These are phyloP conservation scores for Sarcophaga rosellei DNA, from an alignment of 2,888 invertebrate genomes.

Conservation along the genomic window DNA sequence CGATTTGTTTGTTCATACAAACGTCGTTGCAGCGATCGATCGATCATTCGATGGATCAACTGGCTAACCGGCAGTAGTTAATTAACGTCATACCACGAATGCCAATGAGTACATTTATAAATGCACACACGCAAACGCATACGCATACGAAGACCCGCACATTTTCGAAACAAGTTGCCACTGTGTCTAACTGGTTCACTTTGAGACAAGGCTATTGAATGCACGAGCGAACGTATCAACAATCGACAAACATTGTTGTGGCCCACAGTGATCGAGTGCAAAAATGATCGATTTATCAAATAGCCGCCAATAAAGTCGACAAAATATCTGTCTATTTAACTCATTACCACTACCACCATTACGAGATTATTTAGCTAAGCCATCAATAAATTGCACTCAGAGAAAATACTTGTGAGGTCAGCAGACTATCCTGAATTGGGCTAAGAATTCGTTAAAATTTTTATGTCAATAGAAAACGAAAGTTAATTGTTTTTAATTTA, in stretches of 20 bases:
- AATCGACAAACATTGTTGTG: conserved; percentile 25
- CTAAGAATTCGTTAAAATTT: no score
- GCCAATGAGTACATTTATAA: conserved; percentile 73
- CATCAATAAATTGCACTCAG: conserved; percentile 32
- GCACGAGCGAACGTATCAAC: background rate
- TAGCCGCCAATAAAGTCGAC: conserved; percentile 60
- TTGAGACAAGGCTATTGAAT: conserved; percentile 9
- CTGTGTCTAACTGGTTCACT: conserved; percentile 65
- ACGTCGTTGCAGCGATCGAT: background rate
- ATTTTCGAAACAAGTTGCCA: conserved; percentile 64
- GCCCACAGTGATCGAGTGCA: conserved; percentile 59
- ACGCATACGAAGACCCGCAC: conserved; percentile 46
- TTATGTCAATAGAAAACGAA: no score
- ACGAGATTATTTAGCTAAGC: conserved; percentile 18
- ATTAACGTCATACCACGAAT: conserved; percentile 79
- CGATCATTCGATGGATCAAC: conserved; percentile 42
- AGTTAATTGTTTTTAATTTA: no score
- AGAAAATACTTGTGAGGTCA: background rate
- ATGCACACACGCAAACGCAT: conserved; percentile 58
- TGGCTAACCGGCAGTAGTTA: conserved; percentile 79
- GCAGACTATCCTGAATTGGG: no score
- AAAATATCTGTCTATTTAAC: conserved; percentile 39
- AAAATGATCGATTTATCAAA: conserved; percentile 66
- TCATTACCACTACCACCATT: conserved; percentile 28
- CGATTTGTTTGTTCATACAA: conserved; percentile 36